Evolutionary conservation across 2,888 invertebrate species (phyloP), one percentile per base, ranked within the genome.

Genomic region (Ephialtes manifestator): DNA sequence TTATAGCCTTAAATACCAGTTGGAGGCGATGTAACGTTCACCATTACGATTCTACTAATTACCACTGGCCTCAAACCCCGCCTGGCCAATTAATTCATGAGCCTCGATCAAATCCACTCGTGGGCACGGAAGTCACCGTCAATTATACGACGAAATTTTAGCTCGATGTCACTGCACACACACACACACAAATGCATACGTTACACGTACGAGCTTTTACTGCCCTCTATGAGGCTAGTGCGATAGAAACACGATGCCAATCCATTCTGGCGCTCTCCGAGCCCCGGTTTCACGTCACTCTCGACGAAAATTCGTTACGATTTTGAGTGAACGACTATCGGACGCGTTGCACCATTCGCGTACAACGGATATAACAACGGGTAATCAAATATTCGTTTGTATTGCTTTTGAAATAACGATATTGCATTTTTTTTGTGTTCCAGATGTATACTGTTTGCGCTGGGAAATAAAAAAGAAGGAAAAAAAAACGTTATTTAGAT

Each of bases 1-100:
- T 86, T 86, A 86, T 85, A 72, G 85, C 86, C 86, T 79, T 82
- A 82, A 85, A 79, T 86, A 79, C 67, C 76, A 80, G 79, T 82
- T 60, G 72, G 82, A 84, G 81, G 82, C 81, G 68, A 71, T 86
- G 86, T 86, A 81, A 70, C 76, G 65, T 63, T 80, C 79, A 55
- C 86, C 80, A 86, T 86, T 87, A 87, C 85, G 77, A 87, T 88
- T 86, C 72, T 80, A 84, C 85, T 86, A 87, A 87, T 87, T 87
- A 88, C 85, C 84, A 84, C 71, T 74, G 11, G 31, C 74, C 78
- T 51, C 60, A 11, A n/a, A 63, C 39, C 60, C 68, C 43, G 11
- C 43, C 24, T 53, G 53, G 55, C 75, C 84, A 87, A 87, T 87
- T 87, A 86, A 87, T 87, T 87, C 87, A 87, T 87, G 87, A 87